Evolutionary conservation across 1,140 invertebrate genomes (phyloP).

Genomic region (Araneus ventricosus): DNA sequence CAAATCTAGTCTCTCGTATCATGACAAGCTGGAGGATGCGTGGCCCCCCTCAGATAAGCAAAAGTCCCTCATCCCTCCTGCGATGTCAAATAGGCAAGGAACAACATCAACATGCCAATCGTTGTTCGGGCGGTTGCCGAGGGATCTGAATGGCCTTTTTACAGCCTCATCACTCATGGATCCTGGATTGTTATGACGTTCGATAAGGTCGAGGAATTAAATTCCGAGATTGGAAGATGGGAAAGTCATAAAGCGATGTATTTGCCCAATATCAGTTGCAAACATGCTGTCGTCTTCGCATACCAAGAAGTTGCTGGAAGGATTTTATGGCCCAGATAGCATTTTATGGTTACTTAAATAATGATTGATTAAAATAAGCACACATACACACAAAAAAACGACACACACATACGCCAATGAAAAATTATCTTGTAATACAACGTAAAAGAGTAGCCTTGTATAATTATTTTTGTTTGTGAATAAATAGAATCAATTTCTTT

Average conservation of each 20-base stretch:
- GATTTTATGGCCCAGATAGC: neutral
- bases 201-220: neutral
- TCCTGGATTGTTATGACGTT: neutral
- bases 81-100: neutral
- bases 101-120: conserved; percentile 36
- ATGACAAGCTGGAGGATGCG: neutral
- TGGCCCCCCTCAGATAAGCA: neutral
- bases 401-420: no score
- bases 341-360: neutral
- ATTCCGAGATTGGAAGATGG: neutral
- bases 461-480: no score
- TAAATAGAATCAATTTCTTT: no score
- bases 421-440: no score
- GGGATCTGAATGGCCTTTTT: neutral
- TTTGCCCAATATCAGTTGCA: neutral
- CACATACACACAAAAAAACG: no score
- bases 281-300: no score
- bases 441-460: no score
- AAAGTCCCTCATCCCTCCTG: neutral
- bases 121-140: neutral
- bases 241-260: neutral
- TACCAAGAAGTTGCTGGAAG: no score
- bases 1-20: conserved; percentile 3
- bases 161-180: neutral
- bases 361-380: neutral